Percentiles rank a stretch among this genome's conserved stretches.
Conservation (phyloP, 2,113 vertebrate species). For the Podilymbus podiceps region DNA sequence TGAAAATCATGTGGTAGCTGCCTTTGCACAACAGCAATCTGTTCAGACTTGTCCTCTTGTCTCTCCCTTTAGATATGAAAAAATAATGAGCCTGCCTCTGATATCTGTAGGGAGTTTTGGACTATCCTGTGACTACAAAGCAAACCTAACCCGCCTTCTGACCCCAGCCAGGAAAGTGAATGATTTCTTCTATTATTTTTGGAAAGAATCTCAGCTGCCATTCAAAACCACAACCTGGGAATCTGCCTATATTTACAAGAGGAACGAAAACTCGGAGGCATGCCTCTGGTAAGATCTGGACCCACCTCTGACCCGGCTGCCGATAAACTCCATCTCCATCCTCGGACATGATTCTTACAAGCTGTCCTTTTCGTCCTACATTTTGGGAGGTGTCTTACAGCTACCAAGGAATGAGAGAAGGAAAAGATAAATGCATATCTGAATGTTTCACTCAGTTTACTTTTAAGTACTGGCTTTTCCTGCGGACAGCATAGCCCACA, state of each 20-base stretch:
- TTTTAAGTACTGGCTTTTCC: background rate
- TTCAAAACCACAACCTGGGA: conserved; percentile 80
- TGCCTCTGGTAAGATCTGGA: conserved; percentile 87
- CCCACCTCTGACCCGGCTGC: background rate
- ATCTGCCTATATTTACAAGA: conserved; percentile 86
- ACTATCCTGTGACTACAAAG: conserved; percentile 90
- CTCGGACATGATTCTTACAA: background rate
- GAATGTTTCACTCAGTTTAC: background rate
- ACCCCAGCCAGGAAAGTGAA: conserved; percentile 89
- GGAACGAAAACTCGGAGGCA: conserved; percentile 73
- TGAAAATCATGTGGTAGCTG: background rate
- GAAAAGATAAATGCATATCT: background rate
- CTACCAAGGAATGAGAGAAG: background rate
- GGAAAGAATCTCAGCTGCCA: background rate
- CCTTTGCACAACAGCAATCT: background rate
- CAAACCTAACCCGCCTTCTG: conserved; percentile 86
- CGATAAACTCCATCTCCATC: background rate
- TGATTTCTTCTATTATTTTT: conserved; percentile 82
- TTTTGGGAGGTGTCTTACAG: background rate
- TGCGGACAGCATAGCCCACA: background rate
- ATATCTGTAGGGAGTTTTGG: conserved; percentile 97
- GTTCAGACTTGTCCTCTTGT: conserved; percentile 24
- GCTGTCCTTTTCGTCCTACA: background rate
- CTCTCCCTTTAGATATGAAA: conserved; percentile 77
- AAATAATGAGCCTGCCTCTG: conserved; percentile 82